Evolutionary conservation across 2,888 invertebrate species (phyloP), one percentile per base, ranked within the genome.

Genomic region (Microlaimidae sp.): DNA sequence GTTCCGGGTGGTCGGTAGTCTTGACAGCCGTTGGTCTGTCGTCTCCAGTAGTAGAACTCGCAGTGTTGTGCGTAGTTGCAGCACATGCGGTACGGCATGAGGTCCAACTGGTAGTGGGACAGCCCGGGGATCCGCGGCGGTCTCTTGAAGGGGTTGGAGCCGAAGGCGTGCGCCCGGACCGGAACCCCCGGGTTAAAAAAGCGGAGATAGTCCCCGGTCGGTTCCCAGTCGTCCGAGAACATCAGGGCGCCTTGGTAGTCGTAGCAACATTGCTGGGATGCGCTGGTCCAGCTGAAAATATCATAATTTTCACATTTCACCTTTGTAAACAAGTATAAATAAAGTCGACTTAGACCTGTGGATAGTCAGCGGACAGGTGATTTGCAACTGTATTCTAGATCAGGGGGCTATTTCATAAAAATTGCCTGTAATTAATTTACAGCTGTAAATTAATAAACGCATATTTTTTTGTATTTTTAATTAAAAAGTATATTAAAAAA

Each of bases 41-140:
- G 78, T 13, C 64, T 62, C 74, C 90, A 90, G 65, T 89, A 90
- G 63, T 92, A 86, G 0, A 87, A 87, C 75, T 90, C 88, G 69
- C 93, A 95, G 40, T 89, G 87, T 17, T 89, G 85, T 0, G 85
- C 65, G 90, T 90, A 92, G 66, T 81, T 75, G 67, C 93, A 93
- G 69, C 93, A 93, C 58, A 84, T 79, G 69, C 87, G 90, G 75
- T 83, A 87, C 0, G 93, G 89, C 58, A 85, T 81, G 74, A 88
- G 81, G 66, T 95, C 95, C 66, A 90, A 84, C 75, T 82, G 85
- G 87, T 90, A 95, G 71, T 90, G 85, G 1, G 93, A 93, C 53
- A 93, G 72, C 0, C 85, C 84, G 1, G 95, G 93, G 1, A 86
- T 82, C 70, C 71, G 61, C 7, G 57, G 57, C 23, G 57, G 57